These are phyloP conservation scores for Pterocles orientalis DNA, from an alignment of 2,113 vertebrate genomes.

Conservation along the genomic window DNA sequence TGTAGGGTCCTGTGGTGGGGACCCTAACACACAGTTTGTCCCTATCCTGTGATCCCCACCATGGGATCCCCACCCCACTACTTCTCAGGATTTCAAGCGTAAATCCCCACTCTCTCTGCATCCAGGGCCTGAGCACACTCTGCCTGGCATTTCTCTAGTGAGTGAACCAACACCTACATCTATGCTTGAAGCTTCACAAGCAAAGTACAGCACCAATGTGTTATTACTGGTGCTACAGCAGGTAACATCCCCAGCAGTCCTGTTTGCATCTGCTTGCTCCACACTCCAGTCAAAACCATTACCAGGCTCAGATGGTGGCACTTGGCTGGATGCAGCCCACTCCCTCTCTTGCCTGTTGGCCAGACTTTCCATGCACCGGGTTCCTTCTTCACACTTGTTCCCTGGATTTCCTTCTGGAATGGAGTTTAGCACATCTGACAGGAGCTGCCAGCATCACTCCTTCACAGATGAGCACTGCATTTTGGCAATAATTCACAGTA, in stretches of 20 bases:
- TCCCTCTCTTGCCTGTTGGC: not conserved
- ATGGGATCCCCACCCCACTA: not conserved
- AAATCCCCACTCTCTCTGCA: not conserved
- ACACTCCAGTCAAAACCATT: not conserved
- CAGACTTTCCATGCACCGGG: not conserved
- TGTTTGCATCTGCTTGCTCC: not conserved
- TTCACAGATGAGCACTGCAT: not conserved
- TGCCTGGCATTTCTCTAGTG: not conserved
- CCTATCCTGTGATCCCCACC: not conserved
- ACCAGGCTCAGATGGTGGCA: not conserved
- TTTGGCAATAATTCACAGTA: not conserved
- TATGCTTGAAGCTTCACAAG: not conserved
- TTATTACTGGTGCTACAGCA: not conserved
- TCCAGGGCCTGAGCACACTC: not conserved
- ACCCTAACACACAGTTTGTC: not conserved
- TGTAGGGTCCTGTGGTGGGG: not conserved
- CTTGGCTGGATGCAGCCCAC: not conserved
- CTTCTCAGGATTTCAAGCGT: not conserved
- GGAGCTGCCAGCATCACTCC: not conserved
- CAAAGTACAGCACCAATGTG: not conserved
- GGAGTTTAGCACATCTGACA: not conserved
- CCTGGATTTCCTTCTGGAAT: not conserved
- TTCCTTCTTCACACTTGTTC: not conserved
- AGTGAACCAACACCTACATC: accelerated
- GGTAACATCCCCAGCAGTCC: not conserved